Percentiles rank a stretch among this genome's conserved stretches.
These are phyloP conservation scores for Chaetops frenatus DNA, from an alignment of 2,113 vertebrate species.

Conservation along the genomic window DNA sequence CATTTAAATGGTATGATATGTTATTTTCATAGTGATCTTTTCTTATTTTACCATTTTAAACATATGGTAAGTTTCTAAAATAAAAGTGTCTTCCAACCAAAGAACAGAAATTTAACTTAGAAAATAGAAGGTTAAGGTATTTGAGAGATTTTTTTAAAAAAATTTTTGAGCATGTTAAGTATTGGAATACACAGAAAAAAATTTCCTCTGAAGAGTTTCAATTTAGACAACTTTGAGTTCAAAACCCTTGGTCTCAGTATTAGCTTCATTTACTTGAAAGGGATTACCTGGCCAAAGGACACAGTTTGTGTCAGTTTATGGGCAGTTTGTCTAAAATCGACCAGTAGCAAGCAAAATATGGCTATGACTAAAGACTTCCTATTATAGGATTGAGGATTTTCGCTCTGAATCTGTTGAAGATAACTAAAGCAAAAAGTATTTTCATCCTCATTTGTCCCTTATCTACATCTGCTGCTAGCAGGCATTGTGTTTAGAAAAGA, in stretches of 20 bases:
- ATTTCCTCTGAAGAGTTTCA: background rate
- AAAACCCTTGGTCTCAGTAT: background rate
- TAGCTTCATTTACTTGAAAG: background rate
- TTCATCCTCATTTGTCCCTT: slow-evolving; percentile 5
- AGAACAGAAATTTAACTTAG: background rate
- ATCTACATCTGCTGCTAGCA: background rate
- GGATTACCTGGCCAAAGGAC: background rate
- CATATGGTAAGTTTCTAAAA: background rate
- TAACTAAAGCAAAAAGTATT: background rate
- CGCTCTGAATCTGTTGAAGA: background rate
- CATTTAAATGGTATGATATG: background rate
- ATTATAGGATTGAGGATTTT: background rate
- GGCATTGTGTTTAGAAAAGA: background rate
- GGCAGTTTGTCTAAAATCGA: background rate
- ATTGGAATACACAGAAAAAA: background rate
- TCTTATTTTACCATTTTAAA: background rate
- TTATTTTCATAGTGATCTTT: background rate
- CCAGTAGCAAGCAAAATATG: background rate
- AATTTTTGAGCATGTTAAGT: background rate
- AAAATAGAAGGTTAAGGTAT: background rate
- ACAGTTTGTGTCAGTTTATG: background rate
- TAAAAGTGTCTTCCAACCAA: background rate
- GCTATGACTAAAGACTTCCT: background rate
- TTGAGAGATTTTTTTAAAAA: background rate
- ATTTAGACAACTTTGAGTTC: background rate